Percentiles rank a stretch among this genome's conserved stretches.
phyloP scores from a whole-genome alignment of 2,113 vertebrate species.

The Penelope pileata region DNA sequence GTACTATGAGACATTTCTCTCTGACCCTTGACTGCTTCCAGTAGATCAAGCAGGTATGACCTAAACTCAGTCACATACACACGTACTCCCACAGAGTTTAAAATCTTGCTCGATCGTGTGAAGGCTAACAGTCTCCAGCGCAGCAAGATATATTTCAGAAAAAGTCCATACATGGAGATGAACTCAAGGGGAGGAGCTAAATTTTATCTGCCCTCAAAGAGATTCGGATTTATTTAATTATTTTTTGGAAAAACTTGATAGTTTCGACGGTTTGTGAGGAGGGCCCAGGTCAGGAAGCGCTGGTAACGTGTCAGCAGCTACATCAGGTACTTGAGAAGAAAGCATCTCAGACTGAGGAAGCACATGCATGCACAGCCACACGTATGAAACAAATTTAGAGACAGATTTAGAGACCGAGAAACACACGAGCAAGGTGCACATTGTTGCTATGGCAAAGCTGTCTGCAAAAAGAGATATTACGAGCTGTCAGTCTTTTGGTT shows the following conservation, averaged over 20 bases:
- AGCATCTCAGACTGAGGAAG: neutral
- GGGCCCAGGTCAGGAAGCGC: neutral
- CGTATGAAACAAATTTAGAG: neutral
- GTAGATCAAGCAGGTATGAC: neutral
- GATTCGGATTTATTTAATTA: neutral
- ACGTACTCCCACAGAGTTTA: rapidly evolving
- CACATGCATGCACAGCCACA: rapidly evolving
- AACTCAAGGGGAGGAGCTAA: rapidly evolving
- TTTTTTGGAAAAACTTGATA: neutral
- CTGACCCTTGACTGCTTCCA: neutral
- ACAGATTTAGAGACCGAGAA: neutral
- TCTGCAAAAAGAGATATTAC: neutral
- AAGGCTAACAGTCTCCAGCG: neutral
- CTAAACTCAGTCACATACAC: neutral
- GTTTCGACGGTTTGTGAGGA: neutral
- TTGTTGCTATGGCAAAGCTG: neutral
- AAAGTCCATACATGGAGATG: neutral
- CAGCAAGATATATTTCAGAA: neutral
- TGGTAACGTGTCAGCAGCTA: neutral
- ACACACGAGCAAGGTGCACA: neutral
- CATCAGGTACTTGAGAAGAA: neutral
- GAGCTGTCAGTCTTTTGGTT: neutral
- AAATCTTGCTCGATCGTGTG: neutral
- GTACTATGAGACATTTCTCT: neutral
- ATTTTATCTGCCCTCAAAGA: neutral